Percentiles rank a stretch among this genome's conserved stretches.
These are phyloP conservation scores for Echeneis naucrates DNA, from an alignment of 2,797 vertebrate genomes.

Conservation along the genomic window DNA sequence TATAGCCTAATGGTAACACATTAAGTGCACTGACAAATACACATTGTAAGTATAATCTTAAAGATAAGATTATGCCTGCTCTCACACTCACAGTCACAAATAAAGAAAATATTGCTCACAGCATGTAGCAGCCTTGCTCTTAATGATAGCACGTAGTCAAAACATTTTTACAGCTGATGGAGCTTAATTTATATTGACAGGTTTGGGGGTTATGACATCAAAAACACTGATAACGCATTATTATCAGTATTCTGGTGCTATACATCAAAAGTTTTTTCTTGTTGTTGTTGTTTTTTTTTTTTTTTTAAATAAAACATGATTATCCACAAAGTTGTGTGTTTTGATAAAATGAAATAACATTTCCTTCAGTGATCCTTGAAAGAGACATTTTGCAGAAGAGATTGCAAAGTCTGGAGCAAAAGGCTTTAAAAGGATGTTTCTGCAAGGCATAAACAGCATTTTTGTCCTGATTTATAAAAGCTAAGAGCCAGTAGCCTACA, in stretches of 20 bases:
- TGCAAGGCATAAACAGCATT: slow-evolving; percentile 1
- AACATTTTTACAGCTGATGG: slow-evolving; percentile 10
- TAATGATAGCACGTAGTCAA: slow-evolving; percentile 23
- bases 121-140: slow-evolving; percentile 14
- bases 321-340: neutral
- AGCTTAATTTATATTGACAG: neutral
- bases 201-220: neutral
- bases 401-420: neutral
- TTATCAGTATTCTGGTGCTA: neutral
- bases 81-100: slow-evolving; percentile 25
- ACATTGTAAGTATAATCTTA: slow-evolving; percentile 14
- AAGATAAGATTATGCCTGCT: slow-evolving; percentile 22
- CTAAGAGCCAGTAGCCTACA: slow-evolving; percentile 64
- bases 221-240: neutral
- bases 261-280: too few relatives aligned
- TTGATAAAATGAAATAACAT: neutral
- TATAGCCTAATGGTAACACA: slow-evolving; percentile 7
- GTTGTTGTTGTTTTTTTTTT: too few relatives aligned
- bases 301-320: too few relatives aligned
- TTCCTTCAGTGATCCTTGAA: neutral
- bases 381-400: neutral
- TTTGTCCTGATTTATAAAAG: slow-evolving; percentile 57
- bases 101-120: slow-evolving; percentile 20
- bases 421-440: neutral
- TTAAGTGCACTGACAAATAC: neutral